Evolutionary conservation across 2,113 vertebrate genomes (phyloP), one percentile per base, ranked within the genome.

Genomic region (Bettongia penicillata): DNA sequence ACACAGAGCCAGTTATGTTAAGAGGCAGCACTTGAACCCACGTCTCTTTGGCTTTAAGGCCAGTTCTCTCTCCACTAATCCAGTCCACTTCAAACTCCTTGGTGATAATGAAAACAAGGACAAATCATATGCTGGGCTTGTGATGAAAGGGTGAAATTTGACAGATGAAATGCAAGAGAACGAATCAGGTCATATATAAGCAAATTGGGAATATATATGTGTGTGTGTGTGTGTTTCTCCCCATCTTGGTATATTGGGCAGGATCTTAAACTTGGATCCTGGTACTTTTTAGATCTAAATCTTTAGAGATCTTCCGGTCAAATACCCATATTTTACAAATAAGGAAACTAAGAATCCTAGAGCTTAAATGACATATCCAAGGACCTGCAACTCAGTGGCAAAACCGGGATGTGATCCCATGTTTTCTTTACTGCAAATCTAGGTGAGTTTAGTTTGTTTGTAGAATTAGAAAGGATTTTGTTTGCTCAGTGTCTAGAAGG

Each of bases 401-500:
- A 43, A 84, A 22, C 5, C 3, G 16, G 68, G n/a, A 43, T 84
- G 26, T 84, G 68, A 84, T 61, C 19, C n/a, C 68, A 84, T 84
- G 68, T 43, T 84, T 19, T 22, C 16, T 84, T 84, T 84, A 84
- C 14, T 84, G 6, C 68, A 84, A 68, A 43, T 84, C 68, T 84
- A 84, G 68, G 8, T 0, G 5, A 77, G 16, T 84, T 68, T 84
- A 84, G 1, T 84, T 84, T 55, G 61, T 93, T 95, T 90, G 90
- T 19, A 52, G 96, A 94, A 43, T 4, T 22, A 55, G 28, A 94
- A 94, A 94, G 47, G 24, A 53, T 8, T 55, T 26, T 84, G 5
- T 6, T 89, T 92, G 28, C 48, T 93, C 8, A 92, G n/a, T 93
- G 51, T 96, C 93, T 25, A 92, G 48, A 84, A 92, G 26, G 28